Evolutionary conservation across 2,797 vertebrate genomes (phyloP).

Genomic region (Falco novaeseelandiae): DNA sequence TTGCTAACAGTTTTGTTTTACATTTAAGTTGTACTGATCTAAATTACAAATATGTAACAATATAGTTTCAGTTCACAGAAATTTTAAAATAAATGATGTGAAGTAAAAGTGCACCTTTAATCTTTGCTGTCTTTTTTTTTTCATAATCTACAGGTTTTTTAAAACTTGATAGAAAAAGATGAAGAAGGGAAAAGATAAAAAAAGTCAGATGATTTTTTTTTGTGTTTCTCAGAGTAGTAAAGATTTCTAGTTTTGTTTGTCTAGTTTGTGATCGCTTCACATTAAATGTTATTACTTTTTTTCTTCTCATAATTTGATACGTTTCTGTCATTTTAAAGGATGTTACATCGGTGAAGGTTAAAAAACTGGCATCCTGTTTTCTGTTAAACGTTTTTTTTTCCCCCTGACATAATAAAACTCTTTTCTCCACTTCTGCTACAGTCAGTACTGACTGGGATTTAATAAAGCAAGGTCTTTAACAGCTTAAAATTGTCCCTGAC

Average conservation of each 20-base stretch:
- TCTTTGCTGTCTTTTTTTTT: neutral
- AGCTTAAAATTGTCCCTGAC: slow-evolving; percentile 56
- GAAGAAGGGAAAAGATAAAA: neutral
- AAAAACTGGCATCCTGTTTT: slow-evolving; percentile 48
- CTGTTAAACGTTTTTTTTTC: slow-evolving; percentile 37
- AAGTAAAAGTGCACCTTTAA: neutral
- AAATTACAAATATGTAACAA: neutral
- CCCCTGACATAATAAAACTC: slow-evolving; percentile 56
- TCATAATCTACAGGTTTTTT: neutral
- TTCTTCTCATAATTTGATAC: neutral
- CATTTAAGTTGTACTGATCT: neutral
- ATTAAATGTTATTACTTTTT: neutral
- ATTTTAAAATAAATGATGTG: neutral
- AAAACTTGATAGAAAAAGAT: neutral
- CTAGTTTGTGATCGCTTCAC: neutral
- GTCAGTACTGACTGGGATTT: slow-evolving; percentile 54
- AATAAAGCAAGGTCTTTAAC: slow-evolving; percentile 57
- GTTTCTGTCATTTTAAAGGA: slow-evolving; percentile 29
- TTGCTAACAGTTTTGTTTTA: neutral
- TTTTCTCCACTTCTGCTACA: slow-evolving; percentile 47
- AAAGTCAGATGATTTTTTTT: neutral
- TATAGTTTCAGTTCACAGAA: neutral
- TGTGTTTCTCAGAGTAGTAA: neutral
- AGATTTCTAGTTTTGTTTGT: neutral
- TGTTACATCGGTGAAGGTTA: slow-evolving; percentile 25